A percentile compares a stretch with the other conserved stretches of the same genome.
Conservation (phyloP, 2,888 invertebrate genomes). For the Plagiodera versicolora region DNA sequence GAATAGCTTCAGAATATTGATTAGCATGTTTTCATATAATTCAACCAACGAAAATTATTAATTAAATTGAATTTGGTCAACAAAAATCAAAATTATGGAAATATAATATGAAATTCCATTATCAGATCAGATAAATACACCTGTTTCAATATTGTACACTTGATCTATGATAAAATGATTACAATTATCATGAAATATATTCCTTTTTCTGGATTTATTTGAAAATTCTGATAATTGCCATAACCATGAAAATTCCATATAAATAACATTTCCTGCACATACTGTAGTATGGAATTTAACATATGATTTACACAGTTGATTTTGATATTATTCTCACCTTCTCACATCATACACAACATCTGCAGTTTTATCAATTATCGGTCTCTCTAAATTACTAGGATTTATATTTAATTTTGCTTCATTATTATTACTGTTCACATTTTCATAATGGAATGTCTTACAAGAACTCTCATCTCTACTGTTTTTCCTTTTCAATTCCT, state of each 20-base stretch:
- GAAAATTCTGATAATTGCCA: no score
- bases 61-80: no score
- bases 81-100: no score
- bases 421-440: constrained; percentile 4
- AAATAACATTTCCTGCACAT: no score
- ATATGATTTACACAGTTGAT: no score
- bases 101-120: neutral
- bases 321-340: constrained; percentile 56
- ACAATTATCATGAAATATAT: neutral
- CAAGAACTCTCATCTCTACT: neutral
- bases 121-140: no score
- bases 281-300: no score
- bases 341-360: constrained; percentile 67
- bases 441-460: neutral
- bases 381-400: neutral
- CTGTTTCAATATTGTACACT: neutral
- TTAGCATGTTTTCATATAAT: no score
- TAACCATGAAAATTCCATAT: no score
- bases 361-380: constrained; percentile 57
- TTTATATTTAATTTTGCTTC: neutral
- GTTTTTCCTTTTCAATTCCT: constrained; percentile 4
- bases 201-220: no score
- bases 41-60: no score
- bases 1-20: no score
- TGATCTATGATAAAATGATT: neutral